Evolutionary conservation across 1,140 invertebrate genomes (phyloP).

Genomic region (Lysiphlebus fabarum): DNA sequence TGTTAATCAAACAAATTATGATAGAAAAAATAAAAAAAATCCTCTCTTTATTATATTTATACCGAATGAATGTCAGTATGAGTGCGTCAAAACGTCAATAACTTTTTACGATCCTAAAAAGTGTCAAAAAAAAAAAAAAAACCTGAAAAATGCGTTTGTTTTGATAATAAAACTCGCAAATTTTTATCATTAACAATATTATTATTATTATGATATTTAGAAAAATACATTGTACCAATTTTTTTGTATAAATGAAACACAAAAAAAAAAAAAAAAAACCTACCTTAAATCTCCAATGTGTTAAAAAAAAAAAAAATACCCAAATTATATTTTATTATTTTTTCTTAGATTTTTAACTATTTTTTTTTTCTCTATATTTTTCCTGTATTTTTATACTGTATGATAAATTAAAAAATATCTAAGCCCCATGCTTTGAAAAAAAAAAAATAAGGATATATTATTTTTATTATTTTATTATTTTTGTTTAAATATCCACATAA

Average conservation of each 20-base stretch:
- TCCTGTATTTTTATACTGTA: constrained; percentile 18
- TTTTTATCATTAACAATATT: constrained; percentile 7
- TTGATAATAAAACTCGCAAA: background rate
- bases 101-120: constrained; percentile 5
- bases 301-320: constrained; percentile 11
- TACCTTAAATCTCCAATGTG: too few relatives aligned
- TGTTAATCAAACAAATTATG: background rate
- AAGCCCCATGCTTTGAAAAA: too few relatives aligned
- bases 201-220: constrained; percentile 6
- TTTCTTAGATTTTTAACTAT: background rate
- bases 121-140: constrained; percentile 4
- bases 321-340: constrained; percentile 7
- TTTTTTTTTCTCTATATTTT: constrained; percentile 16
- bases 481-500: constrained; percentile 15
- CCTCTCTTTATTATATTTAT: constrained; percentile 23
- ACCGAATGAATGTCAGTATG: constrained; percentile 16
- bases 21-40: background rate
- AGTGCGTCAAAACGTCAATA: constrained; percentile 6
- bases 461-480: constrained; percentile 20
- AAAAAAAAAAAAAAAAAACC: background rate
- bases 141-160: constrained; percentile 1
- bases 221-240: constrained; percentile 14
- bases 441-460: too few relatives aligned
- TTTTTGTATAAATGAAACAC: constrained; percentile 8
- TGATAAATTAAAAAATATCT: constrained; percentile 11